Conservation (phyloP, 2,113 vertebrate genomes). For the Hiodon tergisus region DNA sequence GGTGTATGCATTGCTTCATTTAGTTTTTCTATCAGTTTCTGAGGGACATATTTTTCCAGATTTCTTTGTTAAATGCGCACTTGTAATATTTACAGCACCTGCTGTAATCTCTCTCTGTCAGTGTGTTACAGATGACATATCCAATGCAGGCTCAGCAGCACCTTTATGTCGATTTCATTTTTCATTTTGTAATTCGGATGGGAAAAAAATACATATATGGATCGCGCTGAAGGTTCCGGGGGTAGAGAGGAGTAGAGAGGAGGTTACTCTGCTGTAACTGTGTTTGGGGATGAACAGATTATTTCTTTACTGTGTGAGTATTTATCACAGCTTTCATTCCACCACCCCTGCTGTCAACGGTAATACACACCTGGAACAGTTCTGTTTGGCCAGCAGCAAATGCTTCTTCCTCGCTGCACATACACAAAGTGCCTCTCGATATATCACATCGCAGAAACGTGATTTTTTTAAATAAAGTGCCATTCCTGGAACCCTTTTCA, state of each 20-base stretch:
- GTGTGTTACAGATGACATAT: slow-evolving; percentile 56
- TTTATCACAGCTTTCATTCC: slow-evolving; percentile 11
- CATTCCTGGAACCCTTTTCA: not conserved
- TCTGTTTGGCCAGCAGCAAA: not conserved
- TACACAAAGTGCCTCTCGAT: no score
- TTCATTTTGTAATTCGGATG: slow-evolving; percentile 27
- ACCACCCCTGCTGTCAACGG: not conserved
- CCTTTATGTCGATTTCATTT: slow-evolving; percentile 36
- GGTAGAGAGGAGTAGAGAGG: slow-evolving; percentile 28
- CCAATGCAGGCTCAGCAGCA: slow-evolving; percentile 50
- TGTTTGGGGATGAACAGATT: slow-evolving; percentile 8
- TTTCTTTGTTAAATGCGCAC: slow-evolving; percentile 60
- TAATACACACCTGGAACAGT: not conserved
- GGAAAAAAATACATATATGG: slow-evolving; percentile 28
- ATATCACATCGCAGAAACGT: no score
- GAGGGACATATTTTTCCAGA: not conserved
- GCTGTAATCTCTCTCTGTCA: slow-evolving; percentile 54
- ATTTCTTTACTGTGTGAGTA: slow-evolving; percentile 7
- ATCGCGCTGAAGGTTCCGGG: slow-evolving; percentile 3
- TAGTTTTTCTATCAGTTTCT: not conserved
- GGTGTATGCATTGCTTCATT: not conserved
- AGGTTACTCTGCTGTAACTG: slow-evolving; percentile 25
- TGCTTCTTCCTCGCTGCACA: no score
- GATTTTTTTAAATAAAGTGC: not conserved
- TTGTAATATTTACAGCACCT: slow-evolving; percentile 60